Conservation (phyloP, 2,113 vertebrate genomes). For the Tenrec ecaudatus region DNA sequence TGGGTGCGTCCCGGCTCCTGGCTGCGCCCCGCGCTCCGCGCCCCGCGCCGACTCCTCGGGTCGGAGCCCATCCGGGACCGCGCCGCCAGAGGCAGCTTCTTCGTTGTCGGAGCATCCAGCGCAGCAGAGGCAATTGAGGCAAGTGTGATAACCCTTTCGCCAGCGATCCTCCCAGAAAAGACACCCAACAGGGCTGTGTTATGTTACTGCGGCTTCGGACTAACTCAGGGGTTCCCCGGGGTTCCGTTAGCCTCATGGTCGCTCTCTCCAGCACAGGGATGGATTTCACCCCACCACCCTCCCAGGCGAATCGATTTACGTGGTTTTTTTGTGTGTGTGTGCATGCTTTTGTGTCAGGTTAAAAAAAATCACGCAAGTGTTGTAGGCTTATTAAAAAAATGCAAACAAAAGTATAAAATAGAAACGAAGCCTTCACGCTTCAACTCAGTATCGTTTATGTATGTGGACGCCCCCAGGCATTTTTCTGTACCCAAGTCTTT, state of each 20-base stretch:
- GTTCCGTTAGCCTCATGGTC: neutral
- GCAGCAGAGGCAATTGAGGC: neutral
- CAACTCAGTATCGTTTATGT: neutral
- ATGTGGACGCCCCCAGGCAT: neutral
- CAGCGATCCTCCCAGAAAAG: constrained; percentile 4
- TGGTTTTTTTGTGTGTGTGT: neutral
- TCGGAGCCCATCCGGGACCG: neutral
- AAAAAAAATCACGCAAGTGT: neutral
- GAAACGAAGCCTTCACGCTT: neutral
- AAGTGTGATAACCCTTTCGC: constrained; percentile 39
- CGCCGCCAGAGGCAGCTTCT: neutral
- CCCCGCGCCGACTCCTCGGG: rapidly evolving
- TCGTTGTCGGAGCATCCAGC: rapidly evolving
- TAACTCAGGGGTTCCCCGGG: neutral
- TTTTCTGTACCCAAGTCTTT: neutral
- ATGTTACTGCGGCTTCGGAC: neutral
- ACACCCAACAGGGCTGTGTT: neutral
- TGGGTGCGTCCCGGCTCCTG: neutral
- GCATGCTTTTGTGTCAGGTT: neutral
- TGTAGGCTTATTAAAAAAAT: neutral
- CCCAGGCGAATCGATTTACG: neutral
- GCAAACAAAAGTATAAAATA: neutral
- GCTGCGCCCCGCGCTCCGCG: neutral
- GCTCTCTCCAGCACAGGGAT: neutral
- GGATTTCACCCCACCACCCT: neutral